Evolutionary conservation across 1,140 invertebrate genomes (phyloP).

Genomic region (Papilio machaon): DNA sequence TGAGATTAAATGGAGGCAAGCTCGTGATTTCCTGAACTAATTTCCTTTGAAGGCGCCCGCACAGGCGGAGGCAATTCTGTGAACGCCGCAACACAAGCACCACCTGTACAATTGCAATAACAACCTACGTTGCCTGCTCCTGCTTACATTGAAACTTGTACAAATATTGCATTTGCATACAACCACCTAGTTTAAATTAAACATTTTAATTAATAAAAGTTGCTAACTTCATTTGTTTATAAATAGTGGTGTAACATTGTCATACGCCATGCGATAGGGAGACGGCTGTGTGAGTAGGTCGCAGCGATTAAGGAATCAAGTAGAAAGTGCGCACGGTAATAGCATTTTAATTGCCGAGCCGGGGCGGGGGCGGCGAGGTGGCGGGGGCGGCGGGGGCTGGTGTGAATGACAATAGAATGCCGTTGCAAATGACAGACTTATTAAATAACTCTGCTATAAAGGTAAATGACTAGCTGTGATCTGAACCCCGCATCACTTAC

Average conservation of each 20-base stretch:
- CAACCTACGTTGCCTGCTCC: not conserved
- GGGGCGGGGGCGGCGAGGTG: not conserved
- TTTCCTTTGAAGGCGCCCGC: not conserved
- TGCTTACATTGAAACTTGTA: not conserved
- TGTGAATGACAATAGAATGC: not conserved
- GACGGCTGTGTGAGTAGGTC: not conserved
- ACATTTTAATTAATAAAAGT: not conserved
- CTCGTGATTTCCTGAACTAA: constrained; percentile 18
- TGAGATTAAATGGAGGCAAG: constrained; percentile 8
- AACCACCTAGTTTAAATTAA: not conserved
- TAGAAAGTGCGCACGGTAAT: constrained; percentile 1
- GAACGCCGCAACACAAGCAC: not conserved
- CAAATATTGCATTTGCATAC: not conserved
- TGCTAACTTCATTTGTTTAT: not conserved
- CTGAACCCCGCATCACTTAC: not conserved
- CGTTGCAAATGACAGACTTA: constrained; percentile 6
- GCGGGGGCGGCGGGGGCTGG: not conserved
- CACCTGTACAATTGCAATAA: constrained; percentile 11
- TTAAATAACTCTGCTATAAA: constrained; percentile 15
- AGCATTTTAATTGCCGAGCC: constrained; percentile 4
- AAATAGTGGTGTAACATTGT: not conserved
- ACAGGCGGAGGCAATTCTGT: constrained; percentile 7
- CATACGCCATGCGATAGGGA: not conserved
- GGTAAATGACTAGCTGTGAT: not conserved
- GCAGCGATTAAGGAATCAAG: constrained; percentile 20